phyloP scores from a whole-genome alignment of 2,113 vertebrate species.

The Meleagris gallopavo region DNA sequence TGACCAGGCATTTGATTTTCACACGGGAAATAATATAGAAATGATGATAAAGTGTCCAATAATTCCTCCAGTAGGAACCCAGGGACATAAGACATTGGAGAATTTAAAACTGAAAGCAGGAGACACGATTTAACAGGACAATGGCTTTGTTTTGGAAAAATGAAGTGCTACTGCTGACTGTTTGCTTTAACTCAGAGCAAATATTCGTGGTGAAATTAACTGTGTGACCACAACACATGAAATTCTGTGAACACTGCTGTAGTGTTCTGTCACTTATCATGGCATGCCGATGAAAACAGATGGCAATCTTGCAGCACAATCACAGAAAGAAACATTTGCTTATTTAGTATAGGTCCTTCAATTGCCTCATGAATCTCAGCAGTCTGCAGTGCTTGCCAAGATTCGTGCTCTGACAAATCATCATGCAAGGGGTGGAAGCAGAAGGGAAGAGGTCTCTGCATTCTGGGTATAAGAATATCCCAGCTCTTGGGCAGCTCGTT shows the following conservation, averaged over 20 bases:
- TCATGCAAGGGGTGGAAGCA: neutral
- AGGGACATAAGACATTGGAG: slow-evolving; percentile 5
- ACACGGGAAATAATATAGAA: slow-evolving; percentile 58
- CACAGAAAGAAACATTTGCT: neutral
- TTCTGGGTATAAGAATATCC: neutral
- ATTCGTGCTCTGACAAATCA: neutral
- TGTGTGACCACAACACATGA: neutral
- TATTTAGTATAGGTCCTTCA: neutral
- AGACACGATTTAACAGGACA: slow-evolving; percentile 17
- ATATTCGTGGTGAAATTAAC: neutral
- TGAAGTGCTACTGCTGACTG: neutral
- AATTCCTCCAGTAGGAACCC: slow-evolving; percentile 2
- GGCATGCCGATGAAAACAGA: neutral
- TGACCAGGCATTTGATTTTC: slow-evolving; percentile 44
- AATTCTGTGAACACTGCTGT: neutral
- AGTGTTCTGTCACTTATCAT: neutral
- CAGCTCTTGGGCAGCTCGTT: neutral
- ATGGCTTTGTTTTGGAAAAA: neutral
- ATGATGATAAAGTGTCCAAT: slow-evolving; percentile 48
- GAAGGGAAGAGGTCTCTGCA: neutral
- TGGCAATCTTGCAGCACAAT: neutral
- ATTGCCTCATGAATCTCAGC: neutral
- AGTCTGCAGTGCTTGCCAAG: neutral
- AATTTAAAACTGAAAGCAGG: slow-evolving; percentile 14
- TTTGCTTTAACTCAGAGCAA: neutral